Base-by-base conservation (phyloP, 2,888 invertebrate species). In the Dicyrtomina minuta region DNA sequence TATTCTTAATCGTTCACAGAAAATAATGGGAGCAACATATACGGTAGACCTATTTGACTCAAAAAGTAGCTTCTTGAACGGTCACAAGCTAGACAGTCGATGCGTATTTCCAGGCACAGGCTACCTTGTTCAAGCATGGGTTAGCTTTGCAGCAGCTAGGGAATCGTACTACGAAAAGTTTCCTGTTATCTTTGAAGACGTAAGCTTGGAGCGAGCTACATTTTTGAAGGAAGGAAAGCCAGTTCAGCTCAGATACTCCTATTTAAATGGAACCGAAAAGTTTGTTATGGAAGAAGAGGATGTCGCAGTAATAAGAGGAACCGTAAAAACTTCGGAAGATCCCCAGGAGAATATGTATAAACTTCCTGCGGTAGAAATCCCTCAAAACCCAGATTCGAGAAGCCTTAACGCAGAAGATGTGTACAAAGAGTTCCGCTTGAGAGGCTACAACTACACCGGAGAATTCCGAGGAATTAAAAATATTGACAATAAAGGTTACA, bases 271-370 rank as follows among this genome's bases (percentile, higher is more conserved):
- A 56, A 87, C 88, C 39, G 90, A 93, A 22, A 88, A 89, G 74
- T 96, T 96, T 84, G 94, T 94, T 81, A 89, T 96, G 68, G 89
- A 90, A 80, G 96, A 96, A 84, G 89, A 90, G 70, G 93, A 91
- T 44, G 87, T 88, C 55, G 86, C 92, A 15, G 90, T 89, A 1
- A 93, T 92, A 1, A 89, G 89, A 46, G 96, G 96, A 17, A 84
- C 82, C 78, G 89, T 93, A 13, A 10, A n/a, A 15, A 12, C 41
- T 22, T 39, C 53, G 22, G 65, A 65, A 3, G 53, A 65, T 43
- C 39, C 26, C 20, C 41, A 20, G 12, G 43, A 39, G 15, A 61
- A 62, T 17, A 51, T 68, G 26, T 61, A 61, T 17, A 22, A 51
- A 10, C 6, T 68, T 1, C 2, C 22, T 1, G 20, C 68, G 2